These are phyloP conservation scores for Musca domestica DNA, from an alignment of 1,140 invertebrate species.

Conservation along the genomic window DNA sequence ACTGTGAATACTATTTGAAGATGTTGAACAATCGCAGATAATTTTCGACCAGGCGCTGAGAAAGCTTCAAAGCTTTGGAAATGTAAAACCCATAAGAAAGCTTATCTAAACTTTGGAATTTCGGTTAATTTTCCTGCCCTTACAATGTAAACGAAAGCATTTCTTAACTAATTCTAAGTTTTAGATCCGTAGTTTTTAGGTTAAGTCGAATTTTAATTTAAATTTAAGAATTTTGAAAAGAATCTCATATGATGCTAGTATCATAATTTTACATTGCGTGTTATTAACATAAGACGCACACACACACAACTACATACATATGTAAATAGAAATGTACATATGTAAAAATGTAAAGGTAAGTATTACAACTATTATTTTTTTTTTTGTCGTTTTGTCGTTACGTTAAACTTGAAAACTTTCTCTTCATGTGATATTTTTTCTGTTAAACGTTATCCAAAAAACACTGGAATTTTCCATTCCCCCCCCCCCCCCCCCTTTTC, in stretches of 20 bases:
- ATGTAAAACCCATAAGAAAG: not conserved
- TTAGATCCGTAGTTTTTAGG: conserved; percentile 1
- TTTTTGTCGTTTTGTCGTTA: too few relatives aligned
- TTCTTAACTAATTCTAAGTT: not conserved
- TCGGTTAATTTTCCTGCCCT: not conserved
- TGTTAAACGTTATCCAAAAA: not conserved
- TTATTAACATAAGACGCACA: not conserved
- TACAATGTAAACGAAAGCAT: not conserved
- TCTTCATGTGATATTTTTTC: conserved; percentile 2
- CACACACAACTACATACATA: not conserved
- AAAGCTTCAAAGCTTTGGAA: not conserved
- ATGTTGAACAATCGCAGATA: conserved; percentile 52
- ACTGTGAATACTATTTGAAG: conserved; percentile 91
- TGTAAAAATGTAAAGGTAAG: conserved; percentile 13
- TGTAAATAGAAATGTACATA: conserved; percentile 12
- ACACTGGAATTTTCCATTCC: not conserved
- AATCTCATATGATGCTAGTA: conserved; percentile 22
- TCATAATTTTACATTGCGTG: conserved; percentile 1
- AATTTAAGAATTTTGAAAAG: conserved; percentile 4
- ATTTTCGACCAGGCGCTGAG: conserved; percentile 7
- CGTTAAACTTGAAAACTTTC: not conserved
- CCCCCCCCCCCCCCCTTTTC: too few relatives aligned
- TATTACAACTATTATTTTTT: not conserved
- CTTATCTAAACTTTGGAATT: not conserved
- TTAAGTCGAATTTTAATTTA: not conserved